Conservation (phyloP, 2,888 invertebrate species). For the Tridacna gigas region DNA sequence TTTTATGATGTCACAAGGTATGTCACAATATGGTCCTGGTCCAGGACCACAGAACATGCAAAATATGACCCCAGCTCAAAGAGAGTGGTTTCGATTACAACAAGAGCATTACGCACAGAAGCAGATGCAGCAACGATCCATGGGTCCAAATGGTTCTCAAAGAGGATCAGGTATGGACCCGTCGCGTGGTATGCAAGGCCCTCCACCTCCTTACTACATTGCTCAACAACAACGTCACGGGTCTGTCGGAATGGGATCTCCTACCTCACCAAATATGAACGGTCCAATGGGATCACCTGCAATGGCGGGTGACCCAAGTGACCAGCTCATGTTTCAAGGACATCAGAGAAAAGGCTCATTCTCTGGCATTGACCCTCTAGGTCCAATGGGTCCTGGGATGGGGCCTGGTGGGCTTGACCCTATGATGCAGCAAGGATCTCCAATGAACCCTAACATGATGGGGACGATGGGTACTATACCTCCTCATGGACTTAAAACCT, state of each 20-base stretch:
- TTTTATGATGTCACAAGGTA: slow-evolving; percentile 76
- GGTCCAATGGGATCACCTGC: slow-evolving; percentile 75
- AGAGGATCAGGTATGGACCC: slow-evolving; percentile 45
- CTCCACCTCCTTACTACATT: slow-evolving; percentile 80
- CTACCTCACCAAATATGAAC: slow-evolving; percentile 82
- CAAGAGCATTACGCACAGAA: slow-evolving; percentile 88
- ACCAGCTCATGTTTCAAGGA: slow-evolving; percentile 70
- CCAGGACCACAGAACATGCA: slow-evolving; percentile 80
- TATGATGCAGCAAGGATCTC: slow-evolving; percentile 68
- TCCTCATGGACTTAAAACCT: slow-evolving; percentile 72
- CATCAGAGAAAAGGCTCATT: slow-evolving; percentile 70
- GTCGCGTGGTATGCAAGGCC: slow-evolving; percentile 37
- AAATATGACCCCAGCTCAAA: slow-evolving; percentile 87
- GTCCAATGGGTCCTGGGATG: slow-evolving; percentile 64
- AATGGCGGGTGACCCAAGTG: slow-evolving; percentile 72
- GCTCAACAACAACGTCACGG: slow-evolving; percentile 77
- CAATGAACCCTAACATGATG: slow-evolving; percentile 67
- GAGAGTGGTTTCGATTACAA: slow-evolving; percentile 96
- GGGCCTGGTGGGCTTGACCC: slow-evolving; percentile 63
- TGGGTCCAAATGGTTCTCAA: slow-evolving; percentile 60
- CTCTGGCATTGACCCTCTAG: slow-evolving; percentile 68
- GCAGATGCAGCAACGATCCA: slow-evolving; percentile 76
- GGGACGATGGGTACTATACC: slow-evolving; percentile 69
- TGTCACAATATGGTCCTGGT: slow-evolving; percentile 73
- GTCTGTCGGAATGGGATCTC: slow-evolving; percentile 75